Conservation (phyloP, 2,888 invertebrate genomes). For the Plutella xylostella region DNA sequence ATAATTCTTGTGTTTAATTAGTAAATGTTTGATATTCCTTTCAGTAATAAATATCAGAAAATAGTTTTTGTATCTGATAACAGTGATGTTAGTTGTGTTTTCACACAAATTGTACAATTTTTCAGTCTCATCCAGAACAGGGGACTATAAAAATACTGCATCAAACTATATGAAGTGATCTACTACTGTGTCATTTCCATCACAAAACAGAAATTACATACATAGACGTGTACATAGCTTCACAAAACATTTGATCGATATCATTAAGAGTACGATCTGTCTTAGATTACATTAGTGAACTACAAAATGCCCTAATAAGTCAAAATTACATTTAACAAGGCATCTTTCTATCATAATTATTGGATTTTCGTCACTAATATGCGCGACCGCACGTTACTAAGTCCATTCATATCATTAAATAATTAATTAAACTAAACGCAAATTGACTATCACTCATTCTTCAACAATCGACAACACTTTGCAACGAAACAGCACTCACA, state of each 20-base stretch:
- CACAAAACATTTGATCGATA: slow-evolving; percentile 60
- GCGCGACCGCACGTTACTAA: slow-evolving; percentile 69
- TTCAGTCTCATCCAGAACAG: slow-evolving; percentile 63
- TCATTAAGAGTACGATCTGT: slow-evolving; percentile 54
- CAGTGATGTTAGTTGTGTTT: slow-evolving; percentile 14
- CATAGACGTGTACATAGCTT: slow-evolving; percentile 35
- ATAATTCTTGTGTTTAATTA: slow-evolving; percentile 30
- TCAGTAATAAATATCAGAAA: slow-evolving; percentile 50
- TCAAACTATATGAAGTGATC: slow-evolving; percentile 43
- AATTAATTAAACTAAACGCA: slow-evolving; percentile 63
- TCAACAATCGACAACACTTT: slow-evolving; percentile 41
- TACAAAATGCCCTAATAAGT: slow-evolving; percentile 65
- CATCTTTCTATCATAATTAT: slow-evolving; percentile 65
- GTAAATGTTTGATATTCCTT: slow-evolving; percentile 20
- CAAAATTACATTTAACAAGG: slow-evolving; percentile 64
- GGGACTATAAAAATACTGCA: slow-evolving; percentile 64
- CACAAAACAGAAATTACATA: slow-evolving; percentile 29
- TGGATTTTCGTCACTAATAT: slow-evolving; percentile 69
- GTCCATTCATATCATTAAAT: slow-evolving; percentile 63
- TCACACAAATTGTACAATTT: slow-evolving; percentile 60
- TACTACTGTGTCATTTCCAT: slow-evolving; percentile 22
- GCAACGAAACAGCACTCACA: slow-evolving; percentile 52
- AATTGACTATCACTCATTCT: slow-evolving; percentile 65
- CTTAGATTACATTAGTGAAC: slow-evolving; percentile 60
- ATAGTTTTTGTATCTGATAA: too few relatives aligned